Conservation (phyloP, 1,140 invertebrate genomes). For the Zaprionus camerounensis region DNA sequence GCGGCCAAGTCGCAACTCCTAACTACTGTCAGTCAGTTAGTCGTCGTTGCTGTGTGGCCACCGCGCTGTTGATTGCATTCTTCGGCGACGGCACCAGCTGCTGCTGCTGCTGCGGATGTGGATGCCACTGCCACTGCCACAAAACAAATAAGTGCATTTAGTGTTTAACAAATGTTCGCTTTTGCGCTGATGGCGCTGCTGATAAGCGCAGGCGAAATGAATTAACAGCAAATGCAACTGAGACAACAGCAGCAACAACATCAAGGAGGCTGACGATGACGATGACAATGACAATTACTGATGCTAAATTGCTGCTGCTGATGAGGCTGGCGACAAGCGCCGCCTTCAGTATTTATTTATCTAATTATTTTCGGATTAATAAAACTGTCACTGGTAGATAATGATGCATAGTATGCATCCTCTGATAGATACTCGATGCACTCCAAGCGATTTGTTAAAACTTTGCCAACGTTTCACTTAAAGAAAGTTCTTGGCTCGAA, state of each 20-base stretch:
- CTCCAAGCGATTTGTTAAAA: neutral
- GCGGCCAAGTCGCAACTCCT: constrained; percentile 43
- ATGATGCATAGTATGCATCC: neutral
- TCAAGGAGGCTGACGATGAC: constrained; percentile 8
- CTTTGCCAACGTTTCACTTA: neutral
- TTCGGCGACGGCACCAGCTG: constrained; percentile 8
- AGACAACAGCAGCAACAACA: constrained; percentile 2
- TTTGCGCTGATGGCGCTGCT: constrained; percentile 79
- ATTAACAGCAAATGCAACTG: constrained; percentile 64
- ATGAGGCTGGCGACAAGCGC: constrained; percentile 39
- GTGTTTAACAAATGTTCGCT: constrained; percentile 83
- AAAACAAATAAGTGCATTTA: constrained; percentile 84
- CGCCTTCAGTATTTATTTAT: constrained; percentile 33
- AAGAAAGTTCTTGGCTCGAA: constrained; percentile 1
- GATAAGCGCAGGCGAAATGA: constrained; percentile 73
- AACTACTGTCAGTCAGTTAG: constrained; percentile 71
- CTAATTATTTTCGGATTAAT: constrained; percentile 32
- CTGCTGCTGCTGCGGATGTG: constrained; percentile 42
- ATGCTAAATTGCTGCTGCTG: constrained; percentile 47
- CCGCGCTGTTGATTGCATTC: constrained; percentile 68
- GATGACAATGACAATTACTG: constrained; percentile 61
- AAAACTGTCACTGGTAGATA: neutral
- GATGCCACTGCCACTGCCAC: constrained; percentile 44
- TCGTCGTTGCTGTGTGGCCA: constrained; percentile 69
- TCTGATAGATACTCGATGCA: too few species aligned